Conservation (phyloP, 2,113 vertebrate species). For the Petrocephalus zakoni region DNA sequence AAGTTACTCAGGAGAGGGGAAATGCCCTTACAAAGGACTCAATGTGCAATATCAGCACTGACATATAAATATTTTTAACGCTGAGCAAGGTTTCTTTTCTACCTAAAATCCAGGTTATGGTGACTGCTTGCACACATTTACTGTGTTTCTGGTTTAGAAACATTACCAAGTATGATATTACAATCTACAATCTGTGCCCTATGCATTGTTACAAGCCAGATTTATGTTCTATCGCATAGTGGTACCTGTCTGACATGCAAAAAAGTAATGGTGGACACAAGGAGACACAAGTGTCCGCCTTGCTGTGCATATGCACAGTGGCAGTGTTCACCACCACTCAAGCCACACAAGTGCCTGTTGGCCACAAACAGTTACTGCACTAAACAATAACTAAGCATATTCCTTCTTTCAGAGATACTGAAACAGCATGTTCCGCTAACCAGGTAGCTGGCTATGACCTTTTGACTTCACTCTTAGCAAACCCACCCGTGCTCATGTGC, state of each 20-base stretch:
- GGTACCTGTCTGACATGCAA: background rate
- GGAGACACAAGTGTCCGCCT: background rate
- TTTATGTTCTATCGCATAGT: background rate
- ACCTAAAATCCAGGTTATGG: no score
- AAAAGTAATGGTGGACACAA: background rate
- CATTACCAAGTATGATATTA: background rate
- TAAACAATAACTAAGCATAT: background rate
- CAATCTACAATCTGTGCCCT: background rate
- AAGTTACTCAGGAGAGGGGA: background rate
- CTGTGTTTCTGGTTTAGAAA: no score
- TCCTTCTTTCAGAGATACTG: background rate
- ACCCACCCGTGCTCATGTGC: background rate
- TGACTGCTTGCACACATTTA: no score
- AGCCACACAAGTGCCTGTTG: background rate
- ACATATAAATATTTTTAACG: no score
- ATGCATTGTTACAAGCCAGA: background rate
- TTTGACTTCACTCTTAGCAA: background rate
- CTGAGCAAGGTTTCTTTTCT: no score
- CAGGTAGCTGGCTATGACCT: background rate
- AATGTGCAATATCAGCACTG: no score
- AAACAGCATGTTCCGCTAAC: background rate
- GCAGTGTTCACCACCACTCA: background rate
- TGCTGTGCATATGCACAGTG: background rate
- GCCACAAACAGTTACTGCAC: background rate
- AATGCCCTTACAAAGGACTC: background rate